phyloP scores from a whole-genome alignment of 1,140 invertebrate species.

The Choristoneura fumiferana region DNA sequence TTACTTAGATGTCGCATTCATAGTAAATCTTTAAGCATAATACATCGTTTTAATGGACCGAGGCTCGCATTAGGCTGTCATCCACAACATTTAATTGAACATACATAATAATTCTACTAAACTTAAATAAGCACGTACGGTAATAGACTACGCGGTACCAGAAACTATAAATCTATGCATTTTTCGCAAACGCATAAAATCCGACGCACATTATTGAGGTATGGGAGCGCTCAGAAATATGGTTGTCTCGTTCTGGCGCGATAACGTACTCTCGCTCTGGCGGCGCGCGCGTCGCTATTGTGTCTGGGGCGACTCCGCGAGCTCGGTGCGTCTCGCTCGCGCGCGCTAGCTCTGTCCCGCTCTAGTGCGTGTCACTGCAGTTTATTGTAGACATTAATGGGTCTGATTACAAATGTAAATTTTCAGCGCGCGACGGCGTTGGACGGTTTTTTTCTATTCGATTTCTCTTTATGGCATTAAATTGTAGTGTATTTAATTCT shows the following conservation, averaged over 20 bases:
- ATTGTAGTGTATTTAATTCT: constrained; percentile 68
- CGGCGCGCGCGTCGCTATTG: constrained; percentile 69
- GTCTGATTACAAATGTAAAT: constrained; percentile 78
- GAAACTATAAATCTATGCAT: constrained; percentile 69
- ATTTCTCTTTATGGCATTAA: constrained; percentile 73
- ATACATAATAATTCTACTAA: constrained; percentile 10
- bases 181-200: constrained; percentile 76
- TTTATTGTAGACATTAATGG: constrained; percentile 77
- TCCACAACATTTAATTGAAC: constrained; percentile 10
- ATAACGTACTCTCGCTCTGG: constrained; percentile 49
- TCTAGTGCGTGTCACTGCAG: constrained; percentile 70
- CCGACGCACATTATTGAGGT: constrained; percentile 69
- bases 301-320: constrained; percentile 51
- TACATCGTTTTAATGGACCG: neutral
- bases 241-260: constrained; percentile 38
- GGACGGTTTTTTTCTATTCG: constrained; percentile 69
- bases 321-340: constrained; percentile 42
- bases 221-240: constrained; percentile 34
- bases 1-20: neutral
- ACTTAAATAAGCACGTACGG: constrained; percentile 30
- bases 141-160: constrained; percentile 68
- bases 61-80: constrained; percentile 7
- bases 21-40: constrained; percentile 7
- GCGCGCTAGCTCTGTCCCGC: constrained; percentile 54
- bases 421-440: constrained; percentile 73